Conservation (phyloP, 2,797 vertebrate species). For the Lycodopsis pacificus region DNA sequence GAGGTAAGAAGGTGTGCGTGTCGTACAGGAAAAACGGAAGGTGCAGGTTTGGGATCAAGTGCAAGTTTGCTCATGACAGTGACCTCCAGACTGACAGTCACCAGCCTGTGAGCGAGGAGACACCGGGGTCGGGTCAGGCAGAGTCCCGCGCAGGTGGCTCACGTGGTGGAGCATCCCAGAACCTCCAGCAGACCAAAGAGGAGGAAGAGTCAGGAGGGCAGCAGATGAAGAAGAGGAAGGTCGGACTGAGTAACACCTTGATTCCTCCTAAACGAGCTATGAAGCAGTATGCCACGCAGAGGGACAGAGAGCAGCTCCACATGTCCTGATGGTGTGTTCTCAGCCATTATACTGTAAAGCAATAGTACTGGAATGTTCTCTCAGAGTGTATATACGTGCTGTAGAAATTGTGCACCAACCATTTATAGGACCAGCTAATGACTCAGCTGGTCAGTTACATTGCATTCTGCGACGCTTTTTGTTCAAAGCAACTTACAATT, state of each 20-base stretch:
- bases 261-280: conserved; percentile 86
- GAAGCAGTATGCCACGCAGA: conserved; percentile 80
- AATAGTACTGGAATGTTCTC: conserved; percentile 3
- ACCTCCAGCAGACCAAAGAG: conserved; percentile 24
- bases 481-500: not conserved
- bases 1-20: conserved; percentile 83
- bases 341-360: conserved; percentile 12
- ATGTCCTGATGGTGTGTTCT: conserved; percentile 68
- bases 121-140: not conserved
- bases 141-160: conserved; percentile 7
- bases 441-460: not conserved
- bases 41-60: conserved; percentile 87
- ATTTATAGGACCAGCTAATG: not conserved
- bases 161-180: conserved; percentile 19
- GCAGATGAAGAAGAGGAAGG: conserved; percentile 78
- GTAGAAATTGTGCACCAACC: not conserved
- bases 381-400: not conserved
- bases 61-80: conserved; percentile 88
- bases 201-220: conserved; percentile 58
- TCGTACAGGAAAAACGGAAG: conserved; percentile 85
- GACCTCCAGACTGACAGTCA: conserved; percentile 79
- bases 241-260: conserved; percentile 84
- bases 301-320: conserved; percentile 72
- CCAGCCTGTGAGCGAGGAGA: conserved; percentile 20
- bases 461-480: not conserved